Evolutionary conservation across 2,113 vertebrate species (phyloP).

Genomic region (Prolemur simus): DNA sequence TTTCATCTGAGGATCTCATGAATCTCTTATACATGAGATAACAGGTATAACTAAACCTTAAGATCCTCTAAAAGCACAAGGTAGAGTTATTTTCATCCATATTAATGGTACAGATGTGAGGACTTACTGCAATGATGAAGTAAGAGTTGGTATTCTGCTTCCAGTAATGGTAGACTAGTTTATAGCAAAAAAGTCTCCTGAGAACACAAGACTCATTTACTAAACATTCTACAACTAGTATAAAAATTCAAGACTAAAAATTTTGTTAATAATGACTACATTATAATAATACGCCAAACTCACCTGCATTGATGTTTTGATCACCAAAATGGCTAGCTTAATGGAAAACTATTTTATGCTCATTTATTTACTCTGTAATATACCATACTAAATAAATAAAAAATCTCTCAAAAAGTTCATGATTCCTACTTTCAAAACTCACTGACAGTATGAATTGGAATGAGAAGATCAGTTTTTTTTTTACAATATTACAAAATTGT

Average conservation of each 20-base stretch:
- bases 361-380: constrained; percentile 41
- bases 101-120: neutral
- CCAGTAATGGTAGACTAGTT: neutral
- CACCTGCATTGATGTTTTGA: neutral
- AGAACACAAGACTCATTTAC: neutral
- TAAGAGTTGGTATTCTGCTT: neutral
- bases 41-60: neutral
- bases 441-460: constrained; percentile 12
- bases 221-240: neutral
- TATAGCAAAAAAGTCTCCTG: neutral
- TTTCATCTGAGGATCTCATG: neutral
- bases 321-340: constrained; percentile 6
- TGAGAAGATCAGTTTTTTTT: neutral
- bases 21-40: neutral
- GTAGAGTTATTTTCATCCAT: neutral
- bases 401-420: constrained; percentile 24
- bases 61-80: neutral
- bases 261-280: constrained; percentile 48
- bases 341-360: constrained; percentile 53
- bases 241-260: constrained; percentile 31
- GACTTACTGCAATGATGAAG: constrained; percentile 6
- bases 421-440: constrained; percentile 45
- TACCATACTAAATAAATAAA: neutral
- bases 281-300: neutral
- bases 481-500: neutral